Base-by-base conservation (phyloP, 2,888 invertebrate species). In the Eurois occulta region DNA sequence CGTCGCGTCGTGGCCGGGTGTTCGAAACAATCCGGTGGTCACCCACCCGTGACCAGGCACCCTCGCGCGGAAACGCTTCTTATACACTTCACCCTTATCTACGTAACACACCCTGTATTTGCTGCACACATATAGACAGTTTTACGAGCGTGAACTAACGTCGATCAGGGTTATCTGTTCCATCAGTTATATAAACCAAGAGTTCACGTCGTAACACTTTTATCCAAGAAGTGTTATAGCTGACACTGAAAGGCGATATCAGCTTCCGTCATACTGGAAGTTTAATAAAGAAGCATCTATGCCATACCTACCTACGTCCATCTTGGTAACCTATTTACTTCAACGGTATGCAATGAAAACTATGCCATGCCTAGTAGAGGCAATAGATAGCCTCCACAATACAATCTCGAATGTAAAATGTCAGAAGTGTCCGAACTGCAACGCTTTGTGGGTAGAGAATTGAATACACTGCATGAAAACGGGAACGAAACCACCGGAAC, bases 1-100 rank as follows among this genome's bases (percentile, higher is more conserved):
- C 78, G 73, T 65, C 62, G 52, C 64, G 67, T 41, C 65, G 64
- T 67, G 69, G 68, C 71, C 74, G 78, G 71, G 67, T 72, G 78
- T 74, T 73, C 72, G 74, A 82, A 77, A 84, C 83, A 75, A 87
- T 80, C 69, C 77, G 68, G 55, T 82, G 80, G 69, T 70, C 89
- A 68, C 52, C 77, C 82, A 81, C 43, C 83, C 89, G 82, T 88
- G 88, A 84, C 80, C 75, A 83, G 85, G 77, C 85, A 83, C 82
- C 82, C 85, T 79, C 69, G 52, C 65, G 58, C 69, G 77, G 80
- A 77, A 76, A 77, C 62, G 72, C 58, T 81, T 64, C 74, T 77
- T 79, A 58, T n/a, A 43, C 38, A 11, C 41, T 43, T 66, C 76
- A 75, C 81, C 66, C 79, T 83, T 85, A 88, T 83, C 83, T 77